Evolutionary conservation across 64 coral and sea anemone species (phyloP).

Genomic region (Cladopsammia gracilis): DNA sequence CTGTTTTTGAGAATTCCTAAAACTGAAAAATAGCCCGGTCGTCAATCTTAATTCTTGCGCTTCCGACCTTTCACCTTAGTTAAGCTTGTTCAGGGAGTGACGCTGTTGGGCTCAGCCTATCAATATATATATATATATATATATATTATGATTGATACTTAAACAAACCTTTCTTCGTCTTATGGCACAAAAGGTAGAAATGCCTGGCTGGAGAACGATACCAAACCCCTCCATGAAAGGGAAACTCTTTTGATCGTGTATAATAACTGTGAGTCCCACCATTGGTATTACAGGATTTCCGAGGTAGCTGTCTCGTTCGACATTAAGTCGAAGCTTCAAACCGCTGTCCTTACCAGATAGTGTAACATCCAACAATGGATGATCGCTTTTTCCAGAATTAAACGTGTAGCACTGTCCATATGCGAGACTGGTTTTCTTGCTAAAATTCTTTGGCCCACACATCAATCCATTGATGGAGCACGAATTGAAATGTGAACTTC

Average conservation of each 20-base stretch:
- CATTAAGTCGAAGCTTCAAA: constrained; percentile 2
- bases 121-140: no score
- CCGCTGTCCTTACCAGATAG: neutral
- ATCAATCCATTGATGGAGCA: neutral
- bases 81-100: no score
- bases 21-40: no score
- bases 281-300: neutral
- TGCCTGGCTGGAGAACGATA: neutral
- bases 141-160: no score
- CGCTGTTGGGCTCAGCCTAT: no score
- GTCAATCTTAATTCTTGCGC: no score
- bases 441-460: neutral
- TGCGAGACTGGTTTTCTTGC: neutral
- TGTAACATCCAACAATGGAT: neutral
- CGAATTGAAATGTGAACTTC: neutral
- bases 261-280: neutral
- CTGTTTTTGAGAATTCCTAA: no score
- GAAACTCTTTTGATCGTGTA: constrained; percentile 6
- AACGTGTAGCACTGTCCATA: constrained; percentile 2
- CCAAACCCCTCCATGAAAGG: neutral
- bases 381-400: neutral
- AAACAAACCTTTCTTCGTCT: constrained; percentile 5
- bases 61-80: no score
- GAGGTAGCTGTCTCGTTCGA: constrained; percentile 3
- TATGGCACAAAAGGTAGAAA: neutral